Conservation (phyloP, 37 sponge, comb jelly and placozoan genomes). For the Halisarca cf. caerulea region DNA sequence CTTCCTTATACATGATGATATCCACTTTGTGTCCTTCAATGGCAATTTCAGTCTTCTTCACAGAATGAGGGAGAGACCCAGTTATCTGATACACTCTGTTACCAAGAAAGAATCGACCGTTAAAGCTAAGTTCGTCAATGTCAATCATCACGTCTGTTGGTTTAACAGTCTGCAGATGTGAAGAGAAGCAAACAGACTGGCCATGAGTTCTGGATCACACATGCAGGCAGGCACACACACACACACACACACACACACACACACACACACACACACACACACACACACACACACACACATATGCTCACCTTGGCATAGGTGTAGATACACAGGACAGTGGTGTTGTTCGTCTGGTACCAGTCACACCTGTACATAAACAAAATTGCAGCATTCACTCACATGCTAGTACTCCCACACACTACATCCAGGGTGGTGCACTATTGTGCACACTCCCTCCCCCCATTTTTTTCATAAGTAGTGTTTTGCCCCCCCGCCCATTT, state of each 20-base stretch:
- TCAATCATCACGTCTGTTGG: slow-evolving; percentile 47
- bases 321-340: slow-evolving; percentile 37
- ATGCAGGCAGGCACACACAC: too few relatives aligned
- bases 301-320: slow-evolving; percentile 48
- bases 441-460: too few relatives aligned
- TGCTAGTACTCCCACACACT: neutral
- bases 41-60: neutral
- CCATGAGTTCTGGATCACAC: too few relatives aligned
- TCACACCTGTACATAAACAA: slow-evolving; percentile 40
- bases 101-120: slow-evolving; percentile 43
- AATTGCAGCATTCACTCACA: neutral
- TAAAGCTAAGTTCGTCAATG: slow-evolving; percentile 27
- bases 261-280: too few relatives aligned
- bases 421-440: too few relatives aligned
- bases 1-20: neutral
- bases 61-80: neutral
- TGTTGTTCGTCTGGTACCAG: slow-evolving; percentile 67
- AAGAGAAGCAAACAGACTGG: too few relatives aligned
- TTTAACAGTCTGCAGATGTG: slow-evolving; percentile 38
- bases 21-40: neutral
- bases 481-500: too few relatives aligned
- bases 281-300: too few relatives aligned
- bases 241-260: too few relatives aligned
- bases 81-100: slow-evolving; percentile 54
- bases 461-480: too few relatives aligned